Base-by-base conservation (phyloP, 1,140 invertebrate species). In the Sminthurinus signatus region DNA sequence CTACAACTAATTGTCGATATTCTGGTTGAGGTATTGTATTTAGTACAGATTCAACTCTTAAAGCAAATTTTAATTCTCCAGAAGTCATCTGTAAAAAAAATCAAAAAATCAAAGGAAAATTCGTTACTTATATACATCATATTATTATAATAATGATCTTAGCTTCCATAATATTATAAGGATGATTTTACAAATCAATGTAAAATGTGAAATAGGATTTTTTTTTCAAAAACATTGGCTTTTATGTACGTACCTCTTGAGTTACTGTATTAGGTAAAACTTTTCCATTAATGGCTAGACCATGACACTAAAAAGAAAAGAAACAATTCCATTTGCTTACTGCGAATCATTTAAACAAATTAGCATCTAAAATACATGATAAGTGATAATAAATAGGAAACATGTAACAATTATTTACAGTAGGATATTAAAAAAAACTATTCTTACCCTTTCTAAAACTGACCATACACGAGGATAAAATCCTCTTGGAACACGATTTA, bases 21-120 rank as follows among this genome's bases (percentile, higher is more conserved):
- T 99, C 96, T 10, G 97, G 96, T 76, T 98, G 92, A 0, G 95
- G 93, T 71, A 99, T 96, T 19, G 88, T 87, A 76, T 98, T 99
- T 25, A 99, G 79, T 5, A 96, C 92, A n/a, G 91, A 91, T 78
- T 99, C 97, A 1, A 99, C 94, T 64, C 93, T 91, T 10, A 99
- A 77, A 0, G 96, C 96, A 80, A 99, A 99, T 80, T 99, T 99
- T 62, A 99, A 79, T 78, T 99, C 97, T 32, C 93, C 93, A 0
- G 94, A 85, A 4, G 96, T 99, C 96, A 99, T 99, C 84, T 84
- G 65, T 62, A 71, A 71, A 51, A 59, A 12, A 27, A 23, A 44
- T 42, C 32, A 51, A 59, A 12, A 27, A 23, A 44, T 42, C 32
- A 55, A 55, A 14, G 21, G 2, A 65, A 28, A 28, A 60, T 17